Conservation (phyloP, 2,797 vertebrate species). For the Lycodopsis pacificus region DNA sequence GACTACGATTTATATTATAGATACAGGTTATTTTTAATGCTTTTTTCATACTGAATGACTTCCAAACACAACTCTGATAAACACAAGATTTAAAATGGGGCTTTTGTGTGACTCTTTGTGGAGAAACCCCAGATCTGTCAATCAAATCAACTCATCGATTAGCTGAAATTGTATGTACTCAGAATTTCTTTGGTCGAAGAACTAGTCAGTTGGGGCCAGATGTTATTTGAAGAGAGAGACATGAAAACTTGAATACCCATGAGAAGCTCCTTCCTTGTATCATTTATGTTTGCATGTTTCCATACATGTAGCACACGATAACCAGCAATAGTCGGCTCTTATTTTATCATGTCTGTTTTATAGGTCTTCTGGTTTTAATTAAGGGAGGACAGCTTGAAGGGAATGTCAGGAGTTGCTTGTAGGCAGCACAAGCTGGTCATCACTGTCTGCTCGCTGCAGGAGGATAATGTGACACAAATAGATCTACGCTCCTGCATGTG, state of each 20-base stretch:
- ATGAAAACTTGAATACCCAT: neutral
- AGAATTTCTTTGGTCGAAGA: no score
- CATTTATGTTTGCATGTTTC: neutral
- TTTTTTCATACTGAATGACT: no score
- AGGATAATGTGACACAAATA: slow-evolving; percentile 26
- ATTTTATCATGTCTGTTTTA: neutral
- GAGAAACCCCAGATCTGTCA: neutral
- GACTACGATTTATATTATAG: no score
- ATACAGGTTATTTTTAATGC: no score
- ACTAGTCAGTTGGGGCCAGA: no score
- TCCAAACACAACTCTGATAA: no score
- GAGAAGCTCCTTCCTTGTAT: neutral
- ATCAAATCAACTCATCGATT: no score
- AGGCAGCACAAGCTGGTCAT: neutral
- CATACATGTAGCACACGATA: no score
- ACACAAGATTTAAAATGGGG: no score
- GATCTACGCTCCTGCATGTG: slow-evolving; percentile 22
- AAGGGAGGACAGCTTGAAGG: neutral
- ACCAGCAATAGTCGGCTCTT: neutral
- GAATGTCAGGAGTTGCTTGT: neutral
- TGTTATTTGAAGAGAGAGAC: neutral
- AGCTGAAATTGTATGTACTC: no score
- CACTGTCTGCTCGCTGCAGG: neutral
- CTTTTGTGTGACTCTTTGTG: neutral
- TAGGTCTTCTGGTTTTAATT: neutral